Evolutionary conservation across 2,888 invertebrate genomes (phyloP), one percentile per base, ranked within the genome.

Genomic region (Holacanthella duospinosa): DNA sequence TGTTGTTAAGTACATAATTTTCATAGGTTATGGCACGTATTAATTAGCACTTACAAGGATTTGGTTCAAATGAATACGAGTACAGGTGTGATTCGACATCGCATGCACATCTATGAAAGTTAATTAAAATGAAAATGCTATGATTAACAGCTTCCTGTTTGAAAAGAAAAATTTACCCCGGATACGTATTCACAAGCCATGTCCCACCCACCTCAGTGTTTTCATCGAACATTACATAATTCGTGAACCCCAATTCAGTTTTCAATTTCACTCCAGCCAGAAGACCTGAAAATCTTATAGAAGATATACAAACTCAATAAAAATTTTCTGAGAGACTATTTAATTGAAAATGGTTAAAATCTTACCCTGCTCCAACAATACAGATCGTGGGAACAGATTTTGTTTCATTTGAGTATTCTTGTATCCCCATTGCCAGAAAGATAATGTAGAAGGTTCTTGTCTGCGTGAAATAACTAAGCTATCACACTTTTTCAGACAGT

Each of bases 161-260:
- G 36, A 36, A 36, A 36, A 36, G 16, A 12, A 6, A 36, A 6
- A 16, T 36, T n/a, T n/a, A n/a, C 6, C 48, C 65, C 9, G 68
- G 68, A 55, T 68, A 68, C 6, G 55, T 66, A 27, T 68, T 69
- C 1, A 62, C 64, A 3, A 67, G 54, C 71, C 71, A 71, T 1
- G 68, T 71, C 43, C 71, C 69, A 6, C 69, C 71, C 29, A 71
- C 64, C 16, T 71, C 69, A 1, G 59, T 25, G 55, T 66, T 64
- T 26, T 64, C 68, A 25, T 71, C 71, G 55, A 65, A 69, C 9
- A 71, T 63, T 2, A 66, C 67, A 56, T 57, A 69, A 1, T 60
- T 57, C 9, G 64, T 63, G 9, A 68, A n/a, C 16, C 65, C 63
- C 3, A 71, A 48, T 54, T 69, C 64, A 43, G 66, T 64, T n/a